Percentiles rank a stretch among this genome's conserved stretches.
These are phyloP conservation scores for human (Homo sapiens) DNA, from an alignment of 2,113 vertebrate genomes.

Conservation along the genomic window DNA sequence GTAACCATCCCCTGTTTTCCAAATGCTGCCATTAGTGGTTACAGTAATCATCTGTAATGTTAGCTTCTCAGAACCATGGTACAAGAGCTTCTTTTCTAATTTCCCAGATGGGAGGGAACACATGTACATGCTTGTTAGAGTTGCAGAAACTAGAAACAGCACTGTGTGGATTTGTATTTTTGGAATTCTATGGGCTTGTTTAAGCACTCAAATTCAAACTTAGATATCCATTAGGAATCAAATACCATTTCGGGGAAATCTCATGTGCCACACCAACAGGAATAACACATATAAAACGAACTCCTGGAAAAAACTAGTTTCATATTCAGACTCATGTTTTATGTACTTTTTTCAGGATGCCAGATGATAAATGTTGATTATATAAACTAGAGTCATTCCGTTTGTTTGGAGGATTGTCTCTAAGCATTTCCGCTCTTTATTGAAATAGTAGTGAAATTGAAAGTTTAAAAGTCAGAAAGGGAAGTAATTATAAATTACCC, in stretches of 20 bases:
- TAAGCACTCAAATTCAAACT: slow-evolving; percentile 61
- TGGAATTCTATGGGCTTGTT: slow-evolving; percentile 67
- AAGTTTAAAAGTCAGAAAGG: slow-evolving; percentile 62
- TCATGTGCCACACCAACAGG: neutral
- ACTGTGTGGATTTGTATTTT: slow-evolving; percentile 68
- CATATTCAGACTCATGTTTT: slow-evolving; percentile 22
- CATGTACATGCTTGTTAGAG: slow-evolving; percentile 62
- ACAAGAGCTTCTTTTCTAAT: slow-evolving; percentile 72
- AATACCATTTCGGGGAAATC: slow-evolving; percentile 45
- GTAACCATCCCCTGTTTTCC: slow-evolving; percentile 52
- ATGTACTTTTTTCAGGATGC: slow-evolving; percentile 41
- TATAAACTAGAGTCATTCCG: slow-evolving; percentile 53
- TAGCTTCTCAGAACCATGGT: slow-evolving; percentile 68
- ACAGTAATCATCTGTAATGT: slow-evolving; percentile 65
- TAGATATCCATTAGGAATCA: slow-evolving; percentile 67
- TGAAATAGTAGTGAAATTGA: slow-evolving; percentile 53
- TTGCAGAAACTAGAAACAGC: slow-evolving; percentile 66
- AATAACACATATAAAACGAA: slow-evolving; percentile 47
- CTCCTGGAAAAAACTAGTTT: slow-evolving; percentile 52
- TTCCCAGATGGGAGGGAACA: slow-evolving; percentile 73
- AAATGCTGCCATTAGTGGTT: slow-evolving; percentile 69
- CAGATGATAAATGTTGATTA: slow-evolving; percentile 67
- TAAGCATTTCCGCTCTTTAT: slow-evolving; percentile 60
- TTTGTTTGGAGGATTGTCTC: slow-evolving; percentile 60
- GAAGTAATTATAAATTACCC: slow-evolving; percentile 58